These are phyloP conservation scores for Stegostoma tigrinum DNA, from an alignment of 2,113 vertebrate species.

Conservation along the genomic window DNA sequence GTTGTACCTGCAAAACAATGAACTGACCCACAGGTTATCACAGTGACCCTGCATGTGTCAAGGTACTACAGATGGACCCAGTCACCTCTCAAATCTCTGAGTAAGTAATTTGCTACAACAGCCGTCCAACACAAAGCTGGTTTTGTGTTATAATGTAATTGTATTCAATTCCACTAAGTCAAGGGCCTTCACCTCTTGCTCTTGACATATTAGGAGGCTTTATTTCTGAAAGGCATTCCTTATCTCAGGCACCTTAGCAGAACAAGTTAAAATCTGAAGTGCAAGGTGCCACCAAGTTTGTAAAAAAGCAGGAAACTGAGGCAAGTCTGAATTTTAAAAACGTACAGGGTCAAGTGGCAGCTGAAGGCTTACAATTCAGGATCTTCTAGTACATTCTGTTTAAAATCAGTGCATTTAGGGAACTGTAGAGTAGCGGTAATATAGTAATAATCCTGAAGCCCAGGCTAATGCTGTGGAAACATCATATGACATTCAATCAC, in stretches of 20 bases:
- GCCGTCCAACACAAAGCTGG: neutral
- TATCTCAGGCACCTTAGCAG: neutral
- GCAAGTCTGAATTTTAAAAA: neutral
- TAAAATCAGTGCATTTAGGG: neutral
- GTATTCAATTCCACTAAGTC: neutral
- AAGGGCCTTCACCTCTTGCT: neutral
- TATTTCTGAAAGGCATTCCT: neutral
- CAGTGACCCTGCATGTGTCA: neutral
- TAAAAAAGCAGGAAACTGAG: neutral
- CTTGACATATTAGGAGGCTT: too few relatives aligned
- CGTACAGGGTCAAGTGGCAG: neutral
- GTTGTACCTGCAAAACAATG: neutral
- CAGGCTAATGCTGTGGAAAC: too few relatives aligned
- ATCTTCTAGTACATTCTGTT: neutral
- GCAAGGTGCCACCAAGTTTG: neutral
- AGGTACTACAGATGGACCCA: neutral
- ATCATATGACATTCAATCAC: too few relatives aligned
- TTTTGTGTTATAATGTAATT: neutral
- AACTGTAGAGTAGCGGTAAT: too few relatives aligned
- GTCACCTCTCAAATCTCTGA: neutral
- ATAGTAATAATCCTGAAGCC: too few relatives aligned
- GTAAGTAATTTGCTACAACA: neutral
- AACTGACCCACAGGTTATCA: neutral
- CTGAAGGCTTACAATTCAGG: neutral
- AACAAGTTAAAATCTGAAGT: neutral